Base-by-base conservation (phyloP, 2,797 vertebrate species). In the Manis javanica region DNA sequence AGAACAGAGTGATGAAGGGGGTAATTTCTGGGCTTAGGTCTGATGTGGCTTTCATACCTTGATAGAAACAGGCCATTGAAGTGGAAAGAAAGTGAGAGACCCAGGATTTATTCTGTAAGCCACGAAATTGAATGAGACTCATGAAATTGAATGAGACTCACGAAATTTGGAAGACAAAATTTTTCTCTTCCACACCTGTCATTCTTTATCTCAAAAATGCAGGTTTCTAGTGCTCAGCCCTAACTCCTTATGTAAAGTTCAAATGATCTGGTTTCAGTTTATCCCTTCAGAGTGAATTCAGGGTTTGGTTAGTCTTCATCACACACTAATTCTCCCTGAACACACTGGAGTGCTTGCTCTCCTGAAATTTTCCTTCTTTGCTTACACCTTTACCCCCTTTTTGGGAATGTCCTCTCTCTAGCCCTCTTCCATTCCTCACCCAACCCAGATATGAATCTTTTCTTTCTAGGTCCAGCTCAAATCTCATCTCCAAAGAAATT, bases 31-130 rank as follows among this genome's bases (percentile, higher is more conserved):
- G n/a, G 26, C 13, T 77, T 89, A 51, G 8, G 49, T 90, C 29
- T 79, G 59, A 72, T 93, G 31, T 91, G 63, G 4, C n/a, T 96
- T 97, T 91, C 31, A 91, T 72, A 34, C n/a, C 19, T 74, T 91
- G 29, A 34, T 69, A 75, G 42, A 88, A 90, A 23, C 26, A 69
- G 4, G 66, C 31, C 24, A 34, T 51, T 53, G 16, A 69, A 74
- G 5, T 86, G 18, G 37, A 96, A 68, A 88, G 51, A 85, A 94
- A 85, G 21, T 61, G 13, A 77, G 51, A 5, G 31, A 37, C 24
- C 74, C 1, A 57, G 49, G 9, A 63, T 97, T 88, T 46, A 61
- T 69, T 90, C 42, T 68, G 12, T 55, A 84, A 55, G 24, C 19
- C 55, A 83, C 29, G 9, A 46, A 46, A 46, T 46, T 46, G 46